These are phyloP conservation scores for Sinocyclocheilus anshuiensis DNA, from an alignment of 2,113 vertebrate species.

Conservation along the genomic window DNA sequence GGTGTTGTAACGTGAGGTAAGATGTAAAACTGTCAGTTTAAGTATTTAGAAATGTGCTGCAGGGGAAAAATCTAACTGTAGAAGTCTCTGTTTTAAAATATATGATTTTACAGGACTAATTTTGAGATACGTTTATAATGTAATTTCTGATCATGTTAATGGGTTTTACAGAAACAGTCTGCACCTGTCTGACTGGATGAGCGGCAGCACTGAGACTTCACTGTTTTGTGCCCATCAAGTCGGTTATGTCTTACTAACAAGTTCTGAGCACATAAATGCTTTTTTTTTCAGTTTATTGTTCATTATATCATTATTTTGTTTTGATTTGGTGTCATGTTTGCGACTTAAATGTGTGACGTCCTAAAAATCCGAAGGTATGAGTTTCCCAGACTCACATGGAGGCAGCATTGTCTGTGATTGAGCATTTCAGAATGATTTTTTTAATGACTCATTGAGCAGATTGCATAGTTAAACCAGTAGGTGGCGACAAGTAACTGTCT, in stretches of 20 bases:
- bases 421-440: no score
- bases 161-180: background rate
- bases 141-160: no score
- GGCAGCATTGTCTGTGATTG: no score
- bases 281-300: no score
- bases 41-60: background rate
- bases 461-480: background rate
- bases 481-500: background rate
- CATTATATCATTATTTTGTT: no score
- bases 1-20: background rate
- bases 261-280: background rate
- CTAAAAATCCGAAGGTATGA: no score
- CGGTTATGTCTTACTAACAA: no score
- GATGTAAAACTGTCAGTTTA: slow-evolving; percentile 1
- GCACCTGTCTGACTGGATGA: no score
- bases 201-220: no score
- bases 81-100: background rate
- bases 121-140: background rate
- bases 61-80: background rate
- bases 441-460: background rate
- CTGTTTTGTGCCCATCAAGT: background rate
- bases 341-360: no score
- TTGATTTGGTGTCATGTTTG: no score
- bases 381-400: background rate
- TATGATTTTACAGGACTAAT: background rate